Conservation (phyloP, 2,888 invertebrate genomes). For the Cinara cedri region DNA sequence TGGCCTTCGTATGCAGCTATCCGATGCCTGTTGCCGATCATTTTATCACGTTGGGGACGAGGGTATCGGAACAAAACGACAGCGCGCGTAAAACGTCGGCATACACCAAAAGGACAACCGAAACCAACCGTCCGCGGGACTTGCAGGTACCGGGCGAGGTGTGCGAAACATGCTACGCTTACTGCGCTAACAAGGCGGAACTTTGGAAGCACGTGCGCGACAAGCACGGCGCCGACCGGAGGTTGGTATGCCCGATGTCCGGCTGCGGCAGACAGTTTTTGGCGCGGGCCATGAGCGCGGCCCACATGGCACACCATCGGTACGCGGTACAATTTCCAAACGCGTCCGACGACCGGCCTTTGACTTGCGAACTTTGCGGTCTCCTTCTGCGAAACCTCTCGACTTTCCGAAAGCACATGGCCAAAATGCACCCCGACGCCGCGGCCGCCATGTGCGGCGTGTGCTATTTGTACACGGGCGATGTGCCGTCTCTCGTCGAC, state of each 20-base stretch:
- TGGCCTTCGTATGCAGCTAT: background rate
- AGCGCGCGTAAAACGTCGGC: too few relatives aligned
- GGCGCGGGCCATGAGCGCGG: background rate
- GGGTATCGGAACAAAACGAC: background rate
- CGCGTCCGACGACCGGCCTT: background rate
- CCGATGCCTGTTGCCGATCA: constrained; percentile 27
- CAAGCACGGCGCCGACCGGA: background rate
- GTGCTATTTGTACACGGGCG: background rate
- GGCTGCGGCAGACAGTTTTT: background rate
- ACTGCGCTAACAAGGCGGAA: background rate
- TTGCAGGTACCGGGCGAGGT: background rate
- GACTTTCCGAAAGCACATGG: background rate
- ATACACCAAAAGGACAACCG: too few relatives aligned
- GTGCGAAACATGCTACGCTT: background rate
- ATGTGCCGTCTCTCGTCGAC: background rate
- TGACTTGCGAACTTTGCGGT: constrained; percentile 27
- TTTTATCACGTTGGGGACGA: background rate
- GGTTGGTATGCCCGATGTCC: background rate
- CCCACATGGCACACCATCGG: background rate
- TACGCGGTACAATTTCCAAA: background rate
- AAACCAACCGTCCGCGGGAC: too few relatives aligned
- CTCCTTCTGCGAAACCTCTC: background rate
- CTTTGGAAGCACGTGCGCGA: constrained; percentile 25
- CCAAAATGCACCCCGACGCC: background rate
- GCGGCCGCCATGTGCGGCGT: constrained; percentile 7